Percentiles rank a stretch among this genome's conserved stretches.
Conservation (phyloP, 2,113 vertebrate genomes). For the Tachysurus vachellii region DNA sequence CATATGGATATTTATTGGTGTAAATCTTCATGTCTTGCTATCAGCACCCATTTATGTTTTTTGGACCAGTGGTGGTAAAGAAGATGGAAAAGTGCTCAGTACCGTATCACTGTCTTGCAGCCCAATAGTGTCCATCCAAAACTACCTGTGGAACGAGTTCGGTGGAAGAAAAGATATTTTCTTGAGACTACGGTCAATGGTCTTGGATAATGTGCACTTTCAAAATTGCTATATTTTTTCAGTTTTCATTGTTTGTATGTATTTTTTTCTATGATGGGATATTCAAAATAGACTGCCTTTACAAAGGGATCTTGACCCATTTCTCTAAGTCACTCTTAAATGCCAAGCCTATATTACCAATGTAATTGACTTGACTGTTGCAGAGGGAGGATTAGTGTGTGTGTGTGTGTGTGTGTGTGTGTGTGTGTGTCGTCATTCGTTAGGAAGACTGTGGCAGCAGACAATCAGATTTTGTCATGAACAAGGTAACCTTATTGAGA, state of each 20-base stretch:
- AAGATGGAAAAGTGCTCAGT: neutral
- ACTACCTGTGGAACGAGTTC: conserved; percentile 37
- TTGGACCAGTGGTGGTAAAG: conserved; percentile 30
- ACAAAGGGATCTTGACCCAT: conserved; percentile 36
- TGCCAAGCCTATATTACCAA: conserved; percentile 10
- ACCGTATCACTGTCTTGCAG: conserved; percentile 1
- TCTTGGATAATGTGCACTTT: conserved; percentile 55
- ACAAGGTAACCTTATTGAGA: conserved; percentile 15
- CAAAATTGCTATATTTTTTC: conserved; percentile 5
- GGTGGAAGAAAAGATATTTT: conserved; percentile 30
- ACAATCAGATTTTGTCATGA: conserved; percentile 70
- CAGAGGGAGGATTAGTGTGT: conserved; percentile 50
- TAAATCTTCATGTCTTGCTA: neutral
- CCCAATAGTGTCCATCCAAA: neutral
- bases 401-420: conserved; percentile 49
- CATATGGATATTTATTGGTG: conserved; percentile 12
- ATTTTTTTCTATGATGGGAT: conserved; percentile 48
- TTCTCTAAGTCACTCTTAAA: conserved; percentile 44
- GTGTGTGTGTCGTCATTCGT: conserved; percentile 31
- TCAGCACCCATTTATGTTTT: neutral
- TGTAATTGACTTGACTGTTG: conserved; percentile 32
- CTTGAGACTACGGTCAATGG: conserved; percentile 5
- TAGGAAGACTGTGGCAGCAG: conserved; percentile 52
- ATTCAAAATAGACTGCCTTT: conserved; percentile 38
- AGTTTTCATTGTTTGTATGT: conserved; percentile 43